Percentiles rank a stretch among this genome's conserved stretches.
phyloP scores from a whole-genome alignment of 2,113 vertebrate genomes.

The Thalassarche chlororhynchos region DNA sequence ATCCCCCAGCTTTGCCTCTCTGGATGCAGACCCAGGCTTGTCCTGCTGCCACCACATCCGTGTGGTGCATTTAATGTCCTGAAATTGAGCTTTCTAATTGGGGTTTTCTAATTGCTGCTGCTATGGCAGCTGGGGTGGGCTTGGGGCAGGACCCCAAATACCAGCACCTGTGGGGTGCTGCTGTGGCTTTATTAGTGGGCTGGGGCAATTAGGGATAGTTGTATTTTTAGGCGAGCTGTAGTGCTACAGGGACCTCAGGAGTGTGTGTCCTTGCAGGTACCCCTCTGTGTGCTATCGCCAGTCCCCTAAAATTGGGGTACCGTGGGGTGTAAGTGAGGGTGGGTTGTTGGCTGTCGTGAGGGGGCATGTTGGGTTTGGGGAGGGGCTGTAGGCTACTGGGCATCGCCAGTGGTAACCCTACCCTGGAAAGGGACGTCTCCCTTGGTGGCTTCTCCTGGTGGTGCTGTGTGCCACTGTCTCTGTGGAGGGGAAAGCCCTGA shows the following conservation, averaged over 20 bases:
- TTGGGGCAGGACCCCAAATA: neutral
- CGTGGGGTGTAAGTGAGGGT: no score
- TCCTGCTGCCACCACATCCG: fast-evolving
- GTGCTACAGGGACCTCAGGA: fast-evolving
- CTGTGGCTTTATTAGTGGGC: neutral
- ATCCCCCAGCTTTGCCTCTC: neutral
- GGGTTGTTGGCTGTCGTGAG: neutral
- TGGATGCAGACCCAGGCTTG: neutral
- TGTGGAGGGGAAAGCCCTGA: neutral
- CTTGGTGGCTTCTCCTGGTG: neutral
- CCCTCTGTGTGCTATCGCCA: fast-evolving
- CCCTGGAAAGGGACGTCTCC: neutral
- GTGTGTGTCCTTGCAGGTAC: no score
- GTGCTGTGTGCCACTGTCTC: neutral
- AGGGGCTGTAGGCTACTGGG: neutral
- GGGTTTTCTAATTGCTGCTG: neutral
- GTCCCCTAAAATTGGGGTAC: neutral
- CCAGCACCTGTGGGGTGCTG: neutral
- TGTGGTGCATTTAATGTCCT: neutral
- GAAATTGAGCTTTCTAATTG: neutral
- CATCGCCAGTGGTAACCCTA: no score
- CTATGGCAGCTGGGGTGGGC: neutral
- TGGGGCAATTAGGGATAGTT: neutral
- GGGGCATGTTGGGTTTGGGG: neutral
- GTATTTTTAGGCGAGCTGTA: neutral